Base-by-base conservation (phyloP, 2,888 invertebrate genomes). In the Branchellion lobata region DNA sequence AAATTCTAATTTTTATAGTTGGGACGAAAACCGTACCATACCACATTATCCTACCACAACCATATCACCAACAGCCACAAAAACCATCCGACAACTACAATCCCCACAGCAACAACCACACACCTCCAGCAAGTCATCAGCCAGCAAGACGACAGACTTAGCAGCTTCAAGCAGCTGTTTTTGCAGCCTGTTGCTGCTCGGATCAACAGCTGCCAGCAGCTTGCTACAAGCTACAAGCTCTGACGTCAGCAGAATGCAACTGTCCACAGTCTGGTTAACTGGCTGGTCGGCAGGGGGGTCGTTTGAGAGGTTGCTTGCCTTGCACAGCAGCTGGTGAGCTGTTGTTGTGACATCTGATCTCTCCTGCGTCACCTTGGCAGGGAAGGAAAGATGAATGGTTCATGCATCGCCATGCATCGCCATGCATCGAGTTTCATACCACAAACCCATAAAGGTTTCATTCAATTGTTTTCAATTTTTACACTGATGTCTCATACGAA, bases 211-310 rank as follows among this genome's bases (percentile, higher is more conserved):
- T n/a, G 61, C 61, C 24, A 57, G 21, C n/a, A 92, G 92, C 90
- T 97, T 96, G 27, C 98, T 94, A 86, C 96, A 96, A 0, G 97
- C 97, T 0, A 99, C 98, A 1, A 99, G 90, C 86, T 98, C 97
- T 61, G 97, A 97, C 3, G 99, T 98, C 5, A 97, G 95, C 65
- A 98, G 89, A 0, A 99, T 99, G 87, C 96, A 96, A 57, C 3
- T n/a, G 61, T 57, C 61, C 11, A 57, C 61, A 18, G 61, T 57
- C 3, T 57, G 61, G 24, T 57, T 57, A n/a, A 57, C 61, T 18
- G 61, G 61, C 24, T 57, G 61, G 61, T 57, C 61, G 5, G 61
- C 5, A 3, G 61, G 61, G 3, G 61, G 61, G n/a, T 57, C 24
- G 8, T 8, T 18, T 3, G 24, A 24, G 61, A 57, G 61, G 61